Evolutionary conservation across 2,113 vertebrate genomes (phyloP), one percentile per base, ranked within the genome.

Genomic region (Xiphophorus hellerii): DNA sequence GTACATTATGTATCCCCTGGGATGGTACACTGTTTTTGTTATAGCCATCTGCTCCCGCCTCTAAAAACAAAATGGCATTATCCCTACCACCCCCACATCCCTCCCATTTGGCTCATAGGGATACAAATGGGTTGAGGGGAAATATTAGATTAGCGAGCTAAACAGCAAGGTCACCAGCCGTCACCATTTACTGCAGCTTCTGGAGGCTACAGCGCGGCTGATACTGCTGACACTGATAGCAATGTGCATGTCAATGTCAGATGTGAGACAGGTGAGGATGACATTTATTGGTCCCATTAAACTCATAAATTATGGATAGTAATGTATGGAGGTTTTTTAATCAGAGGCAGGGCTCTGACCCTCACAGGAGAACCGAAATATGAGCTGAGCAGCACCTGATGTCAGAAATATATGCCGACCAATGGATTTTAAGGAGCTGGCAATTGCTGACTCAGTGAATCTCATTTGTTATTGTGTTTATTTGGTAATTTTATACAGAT

Each of bases 241-340:
- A n/a, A 62, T 27, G 76, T 30, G 77, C 84, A 86, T 14, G 2
- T 92, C 92, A 88, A 65, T 87, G 90, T 92, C 87, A 86, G 81
- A 73, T 51, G 69, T 75, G 54, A 81, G 69, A 77, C 82, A 78
- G 72, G 82, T 78, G 77, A 82, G 83, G 82, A 71, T 80, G 87
- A 86, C 90, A 87, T 87, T 90, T 83, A 91, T 86, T 82, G 87
- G 75, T 69, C 76, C 82, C 81, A 84, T 90, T 91, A 90, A 87
- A 83, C 30, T 65, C 88, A 87, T 85, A 84, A 92, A 91, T 92
- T 79, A 93, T 89, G 86, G 83, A 91, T 86, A 83, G 67, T 91
- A 87, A 91, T 92, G 79, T 73, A 83, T 69, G 72, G 71, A 74
- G 42, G 78, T 31, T 78, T 85, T 90, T 92, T 89, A 88, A 90